A percentile compares a stretch with the other conserved stretches of the same genome.
Conservation (phyloP, 2,888 invertebrate genomes). For the Drosophila emarginata region DNA sequence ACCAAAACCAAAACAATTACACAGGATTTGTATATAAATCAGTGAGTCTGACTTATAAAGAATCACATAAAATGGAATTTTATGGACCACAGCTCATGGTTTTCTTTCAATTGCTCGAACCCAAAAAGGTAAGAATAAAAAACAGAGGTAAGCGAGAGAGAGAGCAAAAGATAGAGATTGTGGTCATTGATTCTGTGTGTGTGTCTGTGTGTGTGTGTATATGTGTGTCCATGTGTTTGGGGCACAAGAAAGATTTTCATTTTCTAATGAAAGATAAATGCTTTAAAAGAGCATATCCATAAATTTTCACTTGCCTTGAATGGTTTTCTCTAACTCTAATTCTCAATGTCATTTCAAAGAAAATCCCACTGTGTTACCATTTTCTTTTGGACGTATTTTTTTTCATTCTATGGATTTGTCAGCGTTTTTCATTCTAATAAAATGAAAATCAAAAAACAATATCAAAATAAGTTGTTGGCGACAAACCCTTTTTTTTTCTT, state of each 20-base stretch:
- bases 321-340: slow-evolving; percentile 25
- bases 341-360: slow-evolving; percentile 34
- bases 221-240: background rate
- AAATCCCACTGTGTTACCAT: slow-evolving; percentile 58
- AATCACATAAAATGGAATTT: slow-evolving; percentile 64
- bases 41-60: slow-evolving; percentile 41
- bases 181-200: slow-evolving; percentile 73
- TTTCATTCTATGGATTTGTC: slow-evolving; percentile 46
- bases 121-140: background rate
- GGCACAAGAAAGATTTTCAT: slow-evolving; percentile 65
- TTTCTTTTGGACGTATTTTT: slow-evolving; percentile 39
- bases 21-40: slow-evolving; percentile 42
- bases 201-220: slow-evolving; percentile 7
- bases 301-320: slow-evolving; percentile 61
- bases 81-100: slow-evolving; percentile 43
- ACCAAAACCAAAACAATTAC: slow-evolving; percentile 40
- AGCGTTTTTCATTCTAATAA: slow-evolving; percentile 60
- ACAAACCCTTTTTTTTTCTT: slow-evolving; percentile 33
- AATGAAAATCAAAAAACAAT: slow-evolving; percentile 25
- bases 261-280: slow-evolving; percentile 79
- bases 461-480: slow-evolving; percentile 76
- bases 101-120: background rate
- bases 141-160: slow-evolving; percentile 16
- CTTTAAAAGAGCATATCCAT: slow-evolving; percentile 48
- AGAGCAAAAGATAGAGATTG: slow-evolving; percentile 63